phyloP scores from a whole-genome alignment of 2,113 vertebrate species.

The Delphinus delphis region DNA sequence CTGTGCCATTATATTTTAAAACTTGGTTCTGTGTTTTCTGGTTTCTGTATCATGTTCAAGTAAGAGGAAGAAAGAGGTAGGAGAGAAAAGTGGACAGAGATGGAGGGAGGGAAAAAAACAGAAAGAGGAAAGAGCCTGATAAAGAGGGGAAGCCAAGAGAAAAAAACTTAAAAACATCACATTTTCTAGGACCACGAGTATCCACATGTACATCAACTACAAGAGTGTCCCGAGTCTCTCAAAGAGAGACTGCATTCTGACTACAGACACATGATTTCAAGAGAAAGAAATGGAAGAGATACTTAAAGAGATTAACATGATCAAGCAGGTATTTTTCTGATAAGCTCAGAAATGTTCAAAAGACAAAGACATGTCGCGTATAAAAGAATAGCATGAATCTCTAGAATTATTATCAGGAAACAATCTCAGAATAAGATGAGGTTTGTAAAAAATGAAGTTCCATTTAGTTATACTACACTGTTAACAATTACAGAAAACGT shows the following conservation, averaged over 20 bases:
- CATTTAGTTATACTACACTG: not conserved
- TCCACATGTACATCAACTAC: too few relatives aligned
- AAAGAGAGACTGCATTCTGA: not conserved
- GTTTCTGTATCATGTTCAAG: not conserved
- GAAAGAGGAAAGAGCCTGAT: not conserved
- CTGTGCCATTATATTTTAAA: not conserved
- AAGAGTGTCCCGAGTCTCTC: not conserved
- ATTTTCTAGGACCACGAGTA: not conserved
- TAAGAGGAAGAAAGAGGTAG: not conserved
- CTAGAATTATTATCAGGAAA: not conserved
- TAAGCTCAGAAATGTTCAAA: not conserved
- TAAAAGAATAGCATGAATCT: not conserved
- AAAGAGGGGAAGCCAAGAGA: not conserved
- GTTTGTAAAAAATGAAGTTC: not conserved
- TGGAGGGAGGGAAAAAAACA: not conserved
- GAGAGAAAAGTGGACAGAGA: not conserved
- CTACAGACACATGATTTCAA: not conserved
- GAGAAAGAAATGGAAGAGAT: not conserved
- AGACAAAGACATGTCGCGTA: not conserved
- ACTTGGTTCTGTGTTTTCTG: not conserved
- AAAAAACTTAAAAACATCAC: not conserved
- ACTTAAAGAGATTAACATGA: not conserved
- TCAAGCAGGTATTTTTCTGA: not conserved
- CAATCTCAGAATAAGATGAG: not conserved
- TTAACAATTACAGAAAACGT: not conserved